These are phyloP conservation scores for Cinclus cinclus DNA, from an alignment of 2,113 vertebrate species.

Conservation along the genomic window DNA sequence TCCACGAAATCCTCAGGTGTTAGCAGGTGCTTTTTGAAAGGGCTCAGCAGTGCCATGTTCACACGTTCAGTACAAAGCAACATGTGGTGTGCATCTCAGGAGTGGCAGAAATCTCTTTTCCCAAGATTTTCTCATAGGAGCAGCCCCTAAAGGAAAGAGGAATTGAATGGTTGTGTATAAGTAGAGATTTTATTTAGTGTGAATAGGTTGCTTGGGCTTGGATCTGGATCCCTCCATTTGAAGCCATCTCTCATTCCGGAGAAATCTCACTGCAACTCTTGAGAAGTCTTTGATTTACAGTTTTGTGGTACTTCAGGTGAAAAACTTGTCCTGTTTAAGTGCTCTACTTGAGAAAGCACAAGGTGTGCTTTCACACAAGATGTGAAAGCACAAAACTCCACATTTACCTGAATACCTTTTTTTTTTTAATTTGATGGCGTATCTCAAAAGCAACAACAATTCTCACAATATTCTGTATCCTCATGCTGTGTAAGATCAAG, in stretches of 20 bases:
- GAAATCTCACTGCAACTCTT: background rate
- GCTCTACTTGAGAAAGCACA: background rate
- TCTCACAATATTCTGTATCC: background rate
- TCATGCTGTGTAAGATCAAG: background rate
- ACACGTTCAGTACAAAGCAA: background rate
- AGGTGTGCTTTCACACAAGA: background rate
- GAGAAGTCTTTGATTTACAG: background rate
- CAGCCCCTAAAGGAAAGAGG: background rate
- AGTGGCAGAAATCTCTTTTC: background rate
- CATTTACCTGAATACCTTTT: fast-evolving
- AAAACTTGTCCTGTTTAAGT: background rate
- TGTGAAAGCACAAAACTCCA: background rate
- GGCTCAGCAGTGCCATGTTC: background rate
- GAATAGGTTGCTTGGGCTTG: background rate
- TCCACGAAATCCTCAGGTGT: background rate
- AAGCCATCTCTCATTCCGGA: background rate
- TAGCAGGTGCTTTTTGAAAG: background rate
- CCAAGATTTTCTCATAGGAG: background rate
- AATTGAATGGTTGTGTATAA: background rate
- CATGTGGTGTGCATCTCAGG: background rate
- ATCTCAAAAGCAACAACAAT: background rate
- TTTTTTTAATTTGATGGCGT: background rate
- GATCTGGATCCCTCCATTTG: background rate
- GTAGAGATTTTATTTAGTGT: background rate
- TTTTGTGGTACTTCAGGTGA: background rate